A percentile compares a stretch with the other conserved stretches of the same genome.
Evolutionary conservation across 2,113 vertebrate species (phyloP).

Genomic region (Gopherus flavomarginatus): DNA sequence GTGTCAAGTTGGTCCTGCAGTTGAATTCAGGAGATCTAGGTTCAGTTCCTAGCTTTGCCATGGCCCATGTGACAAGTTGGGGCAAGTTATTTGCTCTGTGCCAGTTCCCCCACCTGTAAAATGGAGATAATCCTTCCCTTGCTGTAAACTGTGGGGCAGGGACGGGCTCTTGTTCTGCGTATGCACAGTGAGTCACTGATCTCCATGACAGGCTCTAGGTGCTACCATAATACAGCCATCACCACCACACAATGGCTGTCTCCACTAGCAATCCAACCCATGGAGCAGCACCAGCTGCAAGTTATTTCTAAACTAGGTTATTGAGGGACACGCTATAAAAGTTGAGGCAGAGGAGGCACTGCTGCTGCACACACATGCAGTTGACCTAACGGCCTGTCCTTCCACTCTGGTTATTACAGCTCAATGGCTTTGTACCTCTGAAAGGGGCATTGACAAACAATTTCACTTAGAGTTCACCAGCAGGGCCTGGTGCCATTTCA

Average conservation of each 20-base stretch:
- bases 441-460: neutral
- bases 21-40: conserved; percentile 5
- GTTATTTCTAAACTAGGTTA: neutral
- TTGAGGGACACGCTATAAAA: neutral
- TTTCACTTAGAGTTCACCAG: neutral
- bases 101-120: neutral
- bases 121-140: neutral
- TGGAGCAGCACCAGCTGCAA: neutral
- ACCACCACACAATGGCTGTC: neutral
- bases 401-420: conserved; percentile 17
- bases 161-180: neutral
- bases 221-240: rapidly evolving
- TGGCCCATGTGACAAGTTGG: neutral
- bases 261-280: neutral
- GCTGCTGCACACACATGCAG: neutral
- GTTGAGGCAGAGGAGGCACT: conserved; percentile 10
- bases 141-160: neutral
- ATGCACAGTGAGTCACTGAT: rapidly evolving
- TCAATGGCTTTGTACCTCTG: neutral
- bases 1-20: neutral
- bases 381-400: conserved; percentile 31
- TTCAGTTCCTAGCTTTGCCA: neutral
- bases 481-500: rapidly evolving
- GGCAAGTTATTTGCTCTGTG: neutral
- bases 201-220: rapidly evolving